Percentiles rank a stretch among this genome's conserved stretches.
Evolutionary conservation across 2,888 invertebrate genomes (phyloP).

Genomic region (Phania funesta): DNA sequence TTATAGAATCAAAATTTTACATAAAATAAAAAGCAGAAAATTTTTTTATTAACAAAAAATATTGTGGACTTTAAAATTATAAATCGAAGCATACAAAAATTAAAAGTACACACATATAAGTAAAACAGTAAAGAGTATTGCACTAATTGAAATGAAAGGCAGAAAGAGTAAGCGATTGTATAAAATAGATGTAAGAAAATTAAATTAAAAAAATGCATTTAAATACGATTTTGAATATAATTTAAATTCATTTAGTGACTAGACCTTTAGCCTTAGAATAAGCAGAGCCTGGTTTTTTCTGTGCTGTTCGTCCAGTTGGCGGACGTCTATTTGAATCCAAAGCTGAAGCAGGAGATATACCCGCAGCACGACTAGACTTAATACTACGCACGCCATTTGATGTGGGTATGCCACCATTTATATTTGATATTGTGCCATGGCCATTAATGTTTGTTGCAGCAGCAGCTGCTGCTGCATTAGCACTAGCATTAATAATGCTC

Average conservation of each 20-base stretch:
- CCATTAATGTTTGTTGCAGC: conserved; percentile 58
- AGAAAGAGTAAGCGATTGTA: not conserved
- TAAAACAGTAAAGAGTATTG: conserved; percentile 51
- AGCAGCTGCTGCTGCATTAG: conserved; percentile 70
- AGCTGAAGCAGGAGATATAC: conserved; percentile 71
- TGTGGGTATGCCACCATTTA: conserved; percentile 49
- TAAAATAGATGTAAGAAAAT: not conserved
- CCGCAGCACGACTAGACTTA: conserved; percentile 73
- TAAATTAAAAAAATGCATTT: conserved; percentile 19
- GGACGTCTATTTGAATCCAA: conserved; percentile 78
- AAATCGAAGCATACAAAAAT: conserved; percentile 2
- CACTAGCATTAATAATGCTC: conserved; percentile 79
- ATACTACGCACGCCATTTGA: conserved; percentile 71
- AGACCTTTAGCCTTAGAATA: conserved; percentile 80
- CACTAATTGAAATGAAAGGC: conserved; percentile 38
- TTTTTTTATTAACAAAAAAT: conserved; percentile 27
- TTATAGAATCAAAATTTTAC: not conserved
- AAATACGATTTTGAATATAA: conserved; percentile 31
- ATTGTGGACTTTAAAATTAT: not conserved
- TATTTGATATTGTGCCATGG: conserved; percentile 25
- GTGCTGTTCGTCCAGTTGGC: conserved; percentile 74
- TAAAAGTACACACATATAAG: not conserved
- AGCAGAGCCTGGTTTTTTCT: conserved; percentile 80
- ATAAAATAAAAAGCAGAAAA: conserved; percentile 24
- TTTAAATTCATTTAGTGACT: conserved; percentile 77